These are phyloP conservation scores for Drosophila nannoptera DNA, from an alignment of 1,140 invertebrate species.

Conservation along the genomic window DNA sequence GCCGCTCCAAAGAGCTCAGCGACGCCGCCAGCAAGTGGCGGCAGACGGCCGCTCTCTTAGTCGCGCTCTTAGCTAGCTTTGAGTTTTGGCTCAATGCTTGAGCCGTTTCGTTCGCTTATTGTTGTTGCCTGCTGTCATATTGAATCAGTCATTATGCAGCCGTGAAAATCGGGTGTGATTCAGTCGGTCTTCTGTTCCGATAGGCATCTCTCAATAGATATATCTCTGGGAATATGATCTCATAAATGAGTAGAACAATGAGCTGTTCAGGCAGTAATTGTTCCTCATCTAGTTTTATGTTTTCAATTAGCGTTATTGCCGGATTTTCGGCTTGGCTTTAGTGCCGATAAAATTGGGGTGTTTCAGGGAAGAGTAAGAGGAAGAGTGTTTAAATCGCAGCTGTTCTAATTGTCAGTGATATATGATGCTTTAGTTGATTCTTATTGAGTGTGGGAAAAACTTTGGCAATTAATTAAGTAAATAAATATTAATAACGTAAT, in stretches of 20 bases:
- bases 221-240: neutral
- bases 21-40: constrained; percentile 30
- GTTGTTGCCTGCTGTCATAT: constrained; percentile 16
- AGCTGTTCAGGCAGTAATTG: neutral
- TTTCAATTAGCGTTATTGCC: too few species aligned
- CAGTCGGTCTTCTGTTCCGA: neutral
- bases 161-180: constrained; percentile 8
- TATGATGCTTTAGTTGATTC: too few species aligned
- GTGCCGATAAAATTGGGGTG: too few species aligned
- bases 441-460: too few species aligned
- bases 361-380: too few species aligned
- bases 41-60: constrained; percentile 22
- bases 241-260: neutral
- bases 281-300: neutral
- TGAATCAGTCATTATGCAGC: constrained; percentile 24
- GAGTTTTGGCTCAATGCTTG: constrained; percentile 14
- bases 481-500: too few species aligned
- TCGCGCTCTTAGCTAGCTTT: constrained; percentile 24
- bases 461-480: too few species aligned
- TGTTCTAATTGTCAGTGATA: too few species aligned
- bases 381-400: too few species aligned
- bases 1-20: constrained; percentile 47
- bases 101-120: neutral
- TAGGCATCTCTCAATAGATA: neutral
- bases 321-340: too few species aligned